Evolutionary conservation across 2,888 invertebrate genomes (phyloP), one percentile per base, ranked within the genome.

Genomic region (Ypsolopha sequella): DNA sequence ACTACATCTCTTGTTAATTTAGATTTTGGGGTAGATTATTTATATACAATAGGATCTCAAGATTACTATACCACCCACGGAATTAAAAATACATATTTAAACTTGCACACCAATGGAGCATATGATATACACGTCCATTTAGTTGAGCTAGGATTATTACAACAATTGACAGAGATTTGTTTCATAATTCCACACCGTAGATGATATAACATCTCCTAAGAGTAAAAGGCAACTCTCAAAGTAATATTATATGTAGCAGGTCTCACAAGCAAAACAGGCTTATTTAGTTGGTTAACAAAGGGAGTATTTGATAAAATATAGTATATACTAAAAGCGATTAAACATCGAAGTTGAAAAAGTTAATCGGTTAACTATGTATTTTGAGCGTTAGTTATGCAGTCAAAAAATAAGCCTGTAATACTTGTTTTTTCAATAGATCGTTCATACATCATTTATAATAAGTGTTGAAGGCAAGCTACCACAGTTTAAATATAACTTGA

Each of bases 181-280:
- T 14, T 3, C 24, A 24, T 4, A 49, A 38, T 48, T n/a, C 34
- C 48, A 11, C 55, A 56, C 60, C 56, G 57, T 54, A 54, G 58
- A 56, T 58, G 58, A 58, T 58, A 60, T 56, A 57, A 58, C 55
- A 58, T 58, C 56, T 13, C 47, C 47, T 47, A 47, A 36, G 36
- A 35, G 54, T 64, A 63, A 61, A 70, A 71, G 68, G 70, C 71
- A 68, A 60, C 61, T 61, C 36, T 64, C 55, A 62, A 66, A 63
- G 55, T 55, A 63, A 59, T 62, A 57, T 53, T 36, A 24, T 39
- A 48, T 46, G 36, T 51, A 33, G 45, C n/a, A 45, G 10, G 10
- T 13, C n/a, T 45, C 6, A 24, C 33, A 14, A 36, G 13, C 36
- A 36, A 14, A 13, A 33, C 47, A 47, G 11, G 11, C 13, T 36